Conservation (phyloP, 2,797 vertebrate species). For the Characodon lateralis region DNA sequence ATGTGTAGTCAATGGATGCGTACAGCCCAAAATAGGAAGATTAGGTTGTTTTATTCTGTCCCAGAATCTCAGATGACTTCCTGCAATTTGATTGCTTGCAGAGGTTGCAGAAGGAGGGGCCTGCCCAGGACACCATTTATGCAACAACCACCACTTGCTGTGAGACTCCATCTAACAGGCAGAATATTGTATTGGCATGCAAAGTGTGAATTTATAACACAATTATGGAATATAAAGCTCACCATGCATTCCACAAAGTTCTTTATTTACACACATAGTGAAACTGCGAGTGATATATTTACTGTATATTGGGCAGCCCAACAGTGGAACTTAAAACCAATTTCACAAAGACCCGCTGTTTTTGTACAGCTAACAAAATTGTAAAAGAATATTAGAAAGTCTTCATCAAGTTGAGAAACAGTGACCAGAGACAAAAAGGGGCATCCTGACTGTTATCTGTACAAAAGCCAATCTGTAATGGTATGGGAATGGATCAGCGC, state of each 20-base stretch:
- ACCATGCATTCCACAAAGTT: not conserved
- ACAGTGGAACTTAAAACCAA: not conserved
- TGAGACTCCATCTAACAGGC: not conserved
- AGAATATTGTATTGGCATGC: not conserved
- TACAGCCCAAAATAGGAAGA: too few relatives aligned
- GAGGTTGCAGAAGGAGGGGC: too few relatives aligned
- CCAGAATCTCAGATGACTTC: too few relatives aligned
- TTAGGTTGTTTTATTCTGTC: too few relatives aligned
- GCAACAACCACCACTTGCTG: too few relatives aligned
- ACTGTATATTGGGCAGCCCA: too few relatives aligned
- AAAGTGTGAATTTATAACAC: not conserved
- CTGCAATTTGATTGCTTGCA: too few relatives aligned
- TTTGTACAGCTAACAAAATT: not conserved
- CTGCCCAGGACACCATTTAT: too few relatives aligned
- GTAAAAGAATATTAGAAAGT: not conserved
- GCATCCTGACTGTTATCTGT: slow-evolving; percentile 1
- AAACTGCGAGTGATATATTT: not conserved
- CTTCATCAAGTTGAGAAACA: not conserved
- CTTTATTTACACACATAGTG: not conserved
- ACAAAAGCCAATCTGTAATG: slow-evolving; percentile 1
- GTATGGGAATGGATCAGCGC: not conserved
- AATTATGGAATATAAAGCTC: not conserved
- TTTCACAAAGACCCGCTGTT: not conserved
- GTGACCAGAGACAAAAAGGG: not conserved
- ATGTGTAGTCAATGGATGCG: too few relatives aligned